Evolutionary conservation across 2,797 vertebrate species (phyloP), one percentile per base, ranked within the genome.

Genomic region (Tarsius wallacei): DNA sequence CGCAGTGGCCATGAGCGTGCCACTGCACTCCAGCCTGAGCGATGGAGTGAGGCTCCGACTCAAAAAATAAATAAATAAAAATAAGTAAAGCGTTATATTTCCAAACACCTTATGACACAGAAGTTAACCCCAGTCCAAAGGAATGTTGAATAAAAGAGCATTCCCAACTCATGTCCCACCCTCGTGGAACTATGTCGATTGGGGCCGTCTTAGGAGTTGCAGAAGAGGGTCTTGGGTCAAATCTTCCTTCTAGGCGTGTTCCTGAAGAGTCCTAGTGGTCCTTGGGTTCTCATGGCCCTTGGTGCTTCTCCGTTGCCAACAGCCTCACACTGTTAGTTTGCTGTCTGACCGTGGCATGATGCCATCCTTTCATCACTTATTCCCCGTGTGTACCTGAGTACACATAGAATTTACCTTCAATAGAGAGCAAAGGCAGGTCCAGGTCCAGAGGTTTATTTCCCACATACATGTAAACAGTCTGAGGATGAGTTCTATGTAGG

Each of bases 171-270:
- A 4, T 83, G 49, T 81, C 76, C 61, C 7, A 36, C 21, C 42
- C 55, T 28, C n/a, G 16, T 36, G 8, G 77, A 21, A 85, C 81
- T 42, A 2, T 64, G 26, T 66, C 86, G 55, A 0, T 21, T 49
- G 31, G 49, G 4, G 9, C 53, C 66, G 59, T 16, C 66, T 71
- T 63, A 1, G 17, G 36, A 5, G 10, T 70, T 16, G 86, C 88
- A 94, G 68, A 47, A 77, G 36, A 94, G 57, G 47, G 42, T 78
- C 83, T 47, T 81, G 64, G 17, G 31, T n/a, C n/a, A 76, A 73
- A 36, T 42, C 33, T 31, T 87, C 24, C 10, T 57, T 59, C 63
- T 7, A 10, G 2, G 22, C 1, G 0, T 15, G 21, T 17, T 64
- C 74, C 47, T 55, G 9, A 49, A n/a, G 31, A 15, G 2, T 17